Percentiles rank a stretch among this genome's conserved stretches.
phyloP scores from a whole-genome alignment of 2,888 invertebrate species.

The Dione vanillae region DNA sequence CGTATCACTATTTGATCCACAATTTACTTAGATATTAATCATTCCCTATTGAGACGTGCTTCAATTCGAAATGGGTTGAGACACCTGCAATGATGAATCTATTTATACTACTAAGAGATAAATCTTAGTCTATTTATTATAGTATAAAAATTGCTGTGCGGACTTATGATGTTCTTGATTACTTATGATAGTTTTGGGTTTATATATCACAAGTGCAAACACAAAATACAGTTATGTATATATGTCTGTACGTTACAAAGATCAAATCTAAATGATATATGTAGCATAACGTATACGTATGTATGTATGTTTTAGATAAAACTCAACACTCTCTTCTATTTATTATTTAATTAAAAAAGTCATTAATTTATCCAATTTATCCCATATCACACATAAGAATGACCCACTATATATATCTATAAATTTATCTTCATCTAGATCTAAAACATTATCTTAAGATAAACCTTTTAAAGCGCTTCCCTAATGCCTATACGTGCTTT shows the following conservation, averaged over 20 bases:
- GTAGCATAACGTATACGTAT: background rate
- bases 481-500: conserved; percentile 28
- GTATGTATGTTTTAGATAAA: background rate
- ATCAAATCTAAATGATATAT: background rate
- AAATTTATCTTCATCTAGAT: background rate
- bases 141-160: background rate
- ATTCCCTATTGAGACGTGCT: conserved; percentile 21
- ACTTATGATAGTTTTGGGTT: background rate
- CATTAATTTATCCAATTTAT: too few species aligned
- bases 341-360: too few species aligned
- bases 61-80: conserved; percentile 9
- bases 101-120: conserved; percentile 1
- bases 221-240: background rate
- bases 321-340: too few species aligned
- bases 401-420: too few species aligned
- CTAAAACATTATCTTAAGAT: conserved; percentile 10
- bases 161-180: background rate
- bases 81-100: conserved; percentile 15
- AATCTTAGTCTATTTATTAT: background rate
- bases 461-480: conserved; percentile 23
- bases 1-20: conserved; percentile 20
- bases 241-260: too few species aligned
- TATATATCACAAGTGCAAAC: background rate
- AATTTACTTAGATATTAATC: conserved; percentile 24
- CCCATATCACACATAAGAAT: too few species aligned